Conservation (phyloP, 64 coral and sea anemone genomes). For the Actinia tenebrosa region DNA sequence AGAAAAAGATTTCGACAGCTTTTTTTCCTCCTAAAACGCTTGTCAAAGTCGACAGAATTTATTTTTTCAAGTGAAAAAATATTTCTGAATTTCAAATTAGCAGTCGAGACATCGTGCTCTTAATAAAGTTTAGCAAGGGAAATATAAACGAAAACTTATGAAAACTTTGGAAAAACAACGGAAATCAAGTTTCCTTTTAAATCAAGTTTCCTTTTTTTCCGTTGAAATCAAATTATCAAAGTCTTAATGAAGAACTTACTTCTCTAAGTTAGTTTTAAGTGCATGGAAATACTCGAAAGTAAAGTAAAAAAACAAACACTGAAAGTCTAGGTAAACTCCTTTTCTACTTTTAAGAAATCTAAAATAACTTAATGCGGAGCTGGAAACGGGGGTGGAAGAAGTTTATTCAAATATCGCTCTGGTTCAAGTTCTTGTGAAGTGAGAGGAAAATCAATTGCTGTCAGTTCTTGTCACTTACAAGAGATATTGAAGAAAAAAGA, state of each 20-base stretch:
- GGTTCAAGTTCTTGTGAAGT: too few species aligned
- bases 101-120: neutral
- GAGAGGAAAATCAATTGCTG: too few species aligned
- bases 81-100: neutral
- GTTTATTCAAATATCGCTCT: neutral
- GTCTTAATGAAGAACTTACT: slow-evolving; percentile 5
- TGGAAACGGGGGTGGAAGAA: neutral
- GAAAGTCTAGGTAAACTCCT: neutral
- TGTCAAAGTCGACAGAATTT: neutral
- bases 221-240: neutral
- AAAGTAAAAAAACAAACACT: neutral
- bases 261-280: neutral
- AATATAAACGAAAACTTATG: neutral
- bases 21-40: neutral
- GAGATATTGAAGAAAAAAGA: too few species aligned
- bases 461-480: too few species aligned
- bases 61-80: neutral
- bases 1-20: neutral
- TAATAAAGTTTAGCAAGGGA: neutral
- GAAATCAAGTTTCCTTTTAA: slow-evolving; percentile 4
- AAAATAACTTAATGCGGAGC: neutral
- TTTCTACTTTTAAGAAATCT: neutral
- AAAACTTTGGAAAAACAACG: slow-evolving; percentile 1
- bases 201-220: neutral
- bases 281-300: neutral